phyloP scores from a whole-genome alignment of 2,797 vertebrate species.

The Decapterus maruadsi region DNA sequence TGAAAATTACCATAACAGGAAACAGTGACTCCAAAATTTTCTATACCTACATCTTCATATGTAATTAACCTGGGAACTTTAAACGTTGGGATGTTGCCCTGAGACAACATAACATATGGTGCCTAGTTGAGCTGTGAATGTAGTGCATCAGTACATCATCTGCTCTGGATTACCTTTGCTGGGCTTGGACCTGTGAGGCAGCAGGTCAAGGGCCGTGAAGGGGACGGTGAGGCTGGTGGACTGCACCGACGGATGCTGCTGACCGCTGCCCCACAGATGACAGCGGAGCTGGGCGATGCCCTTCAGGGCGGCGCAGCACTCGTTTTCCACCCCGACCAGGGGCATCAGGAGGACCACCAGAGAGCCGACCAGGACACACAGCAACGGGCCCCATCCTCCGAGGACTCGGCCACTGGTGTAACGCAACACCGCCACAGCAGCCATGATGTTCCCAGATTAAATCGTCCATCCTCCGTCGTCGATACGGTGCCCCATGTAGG shows the following conservation, averaged over 20 bases:
- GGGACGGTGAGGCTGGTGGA: constrained; percentile 92
- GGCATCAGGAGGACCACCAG: constrained; percentile 89
- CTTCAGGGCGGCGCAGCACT: constrained; percentile 82
- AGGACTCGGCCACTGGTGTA: constrained; percentile 78
- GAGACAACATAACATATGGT: not conserved
- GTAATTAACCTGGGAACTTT: not conserved
- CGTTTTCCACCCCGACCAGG: constrained; percentile 86
- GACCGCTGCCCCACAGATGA: constrained; percentile 78
- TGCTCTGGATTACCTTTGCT: constrained; percentile 84
- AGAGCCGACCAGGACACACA: constrained; percentile 87
- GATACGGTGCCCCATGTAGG: constrained; percentile 57
- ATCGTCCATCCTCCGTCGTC: constrained; percentile 58
- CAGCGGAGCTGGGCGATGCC: constrained; percentile 88
- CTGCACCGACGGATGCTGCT: constrained; percentile 68
- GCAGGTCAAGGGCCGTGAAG: constrained; percentile 85
- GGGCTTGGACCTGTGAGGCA: constrained; percentile 87
- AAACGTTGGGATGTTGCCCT: not conserved
- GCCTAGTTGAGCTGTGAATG: too few relatives aligned
- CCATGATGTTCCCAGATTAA: constrained; percentile 74
- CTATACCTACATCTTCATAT: not conserved
- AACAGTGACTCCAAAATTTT: too few relatives aligned
- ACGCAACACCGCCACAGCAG: constrained; percentile 76
- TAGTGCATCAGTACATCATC: not conserved
- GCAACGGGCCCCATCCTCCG: constrained; percentile 86
- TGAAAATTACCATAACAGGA: not conserved